Base-by-base conservation (phyloP, 1,140 invertebrate species). In the Bombus sibiricus region DNA sequence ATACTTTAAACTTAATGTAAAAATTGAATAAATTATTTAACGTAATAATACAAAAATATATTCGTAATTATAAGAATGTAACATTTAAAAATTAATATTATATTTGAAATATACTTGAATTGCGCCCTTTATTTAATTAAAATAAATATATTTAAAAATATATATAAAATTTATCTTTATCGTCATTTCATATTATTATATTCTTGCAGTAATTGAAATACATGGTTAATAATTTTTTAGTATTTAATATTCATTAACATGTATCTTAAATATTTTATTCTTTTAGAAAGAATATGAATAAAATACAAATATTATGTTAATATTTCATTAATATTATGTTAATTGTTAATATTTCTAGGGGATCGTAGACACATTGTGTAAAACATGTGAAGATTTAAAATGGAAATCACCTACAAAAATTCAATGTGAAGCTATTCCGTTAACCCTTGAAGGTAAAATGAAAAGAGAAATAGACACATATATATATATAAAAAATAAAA, bases 341-440 rank as follows among this genome's bases (percentile, higher is more conserved):
- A 68, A 4, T 69, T 62, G 73, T 64, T 69, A 84, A 34, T 74
- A 57, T 93, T 93, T 83, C 91, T 89, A 98, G 98, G 99, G 99
- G 62, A 95, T 99, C n/a, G 97, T 98, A 64, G 98, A 99, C 92
- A 97, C 97, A 8, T 94, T 99, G 43, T 98, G 98, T 95, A 97
- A 99, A 96, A 98, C 98, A 1, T 99, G 98, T 95, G 96, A 97
- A 91, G 96, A 97, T 88, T 95, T 99, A 82, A 98, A 99, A 96
- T 99, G 99, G 99, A 98, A 97, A 92, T 94, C 95, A 53, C 99
- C 99, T 6, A 98, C 98, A 13, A 98, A 98, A 95, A 99, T 99
- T 92, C 99, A 99, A 94, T 96, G 96, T 69, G 98, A 99, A 96
- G 96, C 99, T 3, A 98, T 99, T 92, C 99, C 99, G 15, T 93